Evolutionary conservation across 2,113 vertebrate genomes (phyloP), one percentile per base, ranked within the genome.

Genomic region (Guaruba guarouba): DNA sequence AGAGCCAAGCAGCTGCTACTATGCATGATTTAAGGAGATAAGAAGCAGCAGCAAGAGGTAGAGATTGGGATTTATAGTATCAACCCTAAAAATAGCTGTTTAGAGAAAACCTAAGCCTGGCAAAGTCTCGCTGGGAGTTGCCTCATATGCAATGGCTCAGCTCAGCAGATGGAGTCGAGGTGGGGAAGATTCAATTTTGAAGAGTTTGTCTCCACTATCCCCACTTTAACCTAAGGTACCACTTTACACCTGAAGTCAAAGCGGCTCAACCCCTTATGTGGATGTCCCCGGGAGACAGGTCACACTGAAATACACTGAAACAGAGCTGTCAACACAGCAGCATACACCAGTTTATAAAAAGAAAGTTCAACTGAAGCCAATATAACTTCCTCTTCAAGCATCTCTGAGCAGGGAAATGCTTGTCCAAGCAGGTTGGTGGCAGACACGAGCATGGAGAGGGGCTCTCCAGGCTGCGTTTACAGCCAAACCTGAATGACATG

Each of bases 21-120:
- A 87, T 31, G 73, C 39, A 88, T 94, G 95, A 96, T 95, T 96
- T 96, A 96, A 92, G 88, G 83, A 96, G 92, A 96, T 95, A 96
- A 94, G 77, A 84, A 87, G 67, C 44, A 92, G 67, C 86, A 92
- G 78, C 49, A 66, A 96, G 81, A 93, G 54, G 67, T 64, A 89
- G 74, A 94, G 91, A 73, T 43, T 39, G 31, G 57, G 91, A 96
- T 97, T 96, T 96, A 92, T 76, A 51, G 81, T 85, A 95, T 77
- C 78, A 87, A 76, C 49, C 92, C 92, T 94, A 96, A 96, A 97
- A 97, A 94, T 91, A 94, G 84, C 66, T 79, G 46, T 92, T 86
- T 91, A 94, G 91, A 85, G 76, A 94, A 95, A 94, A 61, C 31
- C 76, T 90, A 68, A 92, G 83, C 37, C 77, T 95, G 86, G 88